These are phyloP conservation scores for Planococcus citri DNA, from an alignment of 1,140 invertebrate species.

Conservation along the genomic window DNA sequence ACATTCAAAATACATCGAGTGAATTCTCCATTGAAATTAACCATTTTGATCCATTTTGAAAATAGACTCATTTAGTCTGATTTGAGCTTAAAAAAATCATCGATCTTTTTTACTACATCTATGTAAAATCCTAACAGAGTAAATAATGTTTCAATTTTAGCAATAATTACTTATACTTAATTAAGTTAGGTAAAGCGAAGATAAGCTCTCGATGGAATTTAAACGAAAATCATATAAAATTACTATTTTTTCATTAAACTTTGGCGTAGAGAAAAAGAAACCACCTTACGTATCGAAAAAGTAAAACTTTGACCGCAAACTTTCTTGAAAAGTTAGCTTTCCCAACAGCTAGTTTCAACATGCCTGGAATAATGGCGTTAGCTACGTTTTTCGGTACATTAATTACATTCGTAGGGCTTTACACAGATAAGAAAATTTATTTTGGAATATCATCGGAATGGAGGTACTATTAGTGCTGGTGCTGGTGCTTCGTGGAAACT, in stretches of 20 bases:
- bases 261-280: neutral
- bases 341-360: neutral
- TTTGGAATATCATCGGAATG: neutral
- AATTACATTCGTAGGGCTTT: neutral
- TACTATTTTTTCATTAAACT: neutral
- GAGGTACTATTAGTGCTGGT: too few relatives aligned
- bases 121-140: too few relatives aligned
- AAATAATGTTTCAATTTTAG: neutral
- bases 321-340: neutral
- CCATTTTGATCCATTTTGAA: too few relatives aligned
- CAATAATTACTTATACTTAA: neutral
- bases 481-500: too few relatives aligned
- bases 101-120: too few relatives aligned
- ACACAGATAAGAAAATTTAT: neutral
- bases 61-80: too few relatives aligned
- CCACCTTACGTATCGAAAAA: conserved; percentile 7
- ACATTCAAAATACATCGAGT: too few relatives aligned
- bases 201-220: neutral
- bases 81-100: too few relatives aligned
- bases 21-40: too few relatives aligned
- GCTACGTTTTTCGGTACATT: neutral
- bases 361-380: neutral
- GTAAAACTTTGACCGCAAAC: conserved; percentile 1
- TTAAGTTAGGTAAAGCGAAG: neutral
- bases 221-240: neutral